These are phyloP conservation scores for Caenorhabditis imperialis DNA, from an alignment of 2,888 invertebrate genomes.

Conservation along the genomic window DNA sequence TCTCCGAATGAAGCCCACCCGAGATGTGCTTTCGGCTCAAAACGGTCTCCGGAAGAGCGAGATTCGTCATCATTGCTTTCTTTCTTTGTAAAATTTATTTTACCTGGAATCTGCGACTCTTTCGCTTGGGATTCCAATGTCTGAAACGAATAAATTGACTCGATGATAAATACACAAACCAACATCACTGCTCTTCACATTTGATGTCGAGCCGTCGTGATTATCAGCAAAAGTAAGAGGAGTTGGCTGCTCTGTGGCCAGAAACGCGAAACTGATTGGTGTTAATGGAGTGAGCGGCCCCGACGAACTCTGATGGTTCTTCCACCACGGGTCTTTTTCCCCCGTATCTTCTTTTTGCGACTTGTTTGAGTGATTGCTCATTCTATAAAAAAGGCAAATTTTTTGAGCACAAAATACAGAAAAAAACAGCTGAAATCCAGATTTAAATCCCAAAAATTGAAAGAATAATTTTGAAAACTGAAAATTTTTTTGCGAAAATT, in stretches of 20 bases:
- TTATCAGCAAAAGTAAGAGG: slow-evolving; percentile 28
- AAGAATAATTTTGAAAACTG: slow-evolving; percentile 2
- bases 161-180: too few species aligned
- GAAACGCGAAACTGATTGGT: slow-evolving; percentile 21
- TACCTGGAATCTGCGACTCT: slow-evolving; percentile 7
- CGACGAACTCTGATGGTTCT: background rate
- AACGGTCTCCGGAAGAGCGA: background rate
- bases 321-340: slow-evolving; percentile 3
- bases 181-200: too few species aligned
- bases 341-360: background rate
- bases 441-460: background rate
- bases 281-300: background rate
- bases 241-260: slow-evolving; percentile 12
- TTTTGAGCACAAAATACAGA: background rate
- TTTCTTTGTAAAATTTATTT: slow-evolving; percentile 13
- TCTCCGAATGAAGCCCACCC: slow-evolving; percentile 50
- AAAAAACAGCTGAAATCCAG: background rate
- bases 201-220: too few species aligned
- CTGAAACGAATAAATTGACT: background rate
- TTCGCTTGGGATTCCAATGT: background rate
- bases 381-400: slow-evolving; percentile 13
- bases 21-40: slow-evolving; percentile 33
- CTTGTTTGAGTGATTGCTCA: slow-evolving; percentile 15
- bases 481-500: slow-evolving; percentile 4
- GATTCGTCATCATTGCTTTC: slow-evolving; percentile 14